Evolutionary conservation across 2,113 vertebrate genomes (phyloP).

Genomic region (Lepus timidus): DNA sequence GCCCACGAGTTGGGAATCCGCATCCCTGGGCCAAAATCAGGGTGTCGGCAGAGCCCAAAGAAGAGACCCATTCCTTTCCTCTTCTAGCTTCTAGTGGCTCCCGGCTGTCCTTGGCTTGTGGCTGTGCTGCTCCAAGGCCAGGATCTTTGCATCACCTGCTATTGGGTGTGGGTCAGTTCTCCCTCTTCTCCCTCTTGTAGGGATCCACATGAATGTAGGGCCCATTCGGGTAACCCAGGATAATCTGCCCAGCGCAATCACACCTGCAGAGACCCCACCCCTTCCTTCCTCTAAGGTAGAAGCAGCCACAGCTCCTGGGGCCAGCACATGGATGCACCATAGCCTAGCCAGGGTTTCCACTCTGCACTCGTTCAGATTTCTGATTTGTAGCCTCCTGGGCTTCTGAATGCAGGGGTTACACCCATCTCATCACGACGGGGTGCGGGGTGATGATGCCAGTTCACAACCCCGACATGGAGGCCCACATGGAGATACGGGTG

Average conservation of each 20-base stretch:
- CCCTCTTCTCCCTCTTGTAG: not conserved
- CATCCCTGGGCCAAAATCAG: not conserved
- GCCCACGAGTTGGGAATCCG: not conserved
- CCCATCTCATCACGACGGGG: not conserved
- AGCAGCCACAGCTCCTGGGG: not conserved
- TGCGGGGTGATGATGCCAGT: not conserved
- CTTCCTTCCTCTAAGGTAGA: too few relatives aligned
- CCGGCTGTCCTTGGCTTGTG: not conserved
- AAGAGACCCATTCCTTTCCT: not conserved
- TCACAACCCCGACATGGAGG: not conserved
- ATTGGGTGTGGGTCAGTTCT: not conserved
- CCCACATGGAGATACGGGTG: not conserved
- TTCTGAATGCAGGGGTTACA: not conserved
- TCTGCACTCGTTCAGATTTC: constrained; percentile 17
- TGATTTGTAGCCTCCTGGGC: not conserved
- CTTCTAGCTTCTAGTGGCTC: not conserved
- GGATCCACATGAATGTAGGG: not conserved
- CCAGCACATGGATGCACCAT: not conserved
- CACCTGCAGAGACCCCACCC: not conserved
- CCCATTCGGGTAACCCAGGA: not conserved
- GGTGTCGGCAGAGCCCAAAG: not conserved
- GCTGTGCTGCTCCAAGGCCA: rapidly evolving
- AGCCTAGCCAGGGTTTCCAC: not conserved
- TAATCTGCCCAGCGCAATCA: not conserved
- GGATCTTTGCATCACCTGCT: not conserved